Percentiles rank a stretch among this genome's conserved stretches.
Evolutionary conservation across 2,113 vertebrate species (phyloP).

Genomic region (Nannobrachium achirus): DNA sequence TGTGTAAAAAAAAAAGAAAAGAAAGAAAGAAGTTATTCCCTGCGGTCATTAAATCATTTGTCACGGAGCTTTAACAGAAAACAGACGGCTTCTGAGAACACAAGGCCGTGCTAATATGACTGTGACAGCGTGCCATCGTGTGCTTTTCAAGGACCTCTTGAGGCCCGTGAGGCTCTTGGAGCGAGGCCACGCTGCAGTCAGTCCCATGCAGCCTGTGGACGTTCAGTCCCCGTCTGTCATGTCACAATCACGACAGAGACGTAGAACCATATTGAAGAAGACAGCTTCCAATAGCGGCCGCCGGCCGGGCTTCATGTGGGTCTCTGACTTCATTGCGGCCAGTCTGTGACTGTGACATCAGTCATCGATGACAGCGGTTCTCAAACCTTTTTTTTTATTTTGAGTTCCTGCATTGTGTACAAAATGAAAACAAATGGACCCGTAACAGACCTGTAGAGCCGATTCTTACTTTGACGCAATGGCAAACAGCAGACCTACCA

Average conservation of each 20-base stretch:
- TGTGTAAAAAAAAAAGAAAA: constrained; percentile 12
- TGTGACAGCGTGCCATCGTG: not conserved
- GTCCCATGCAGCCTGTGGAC: not conserved
- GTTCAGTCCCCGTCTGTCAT: not conserved
- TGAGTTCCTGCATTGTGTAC: too few species aligned
- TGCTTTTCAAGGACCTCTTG: constrained; percentile 2
- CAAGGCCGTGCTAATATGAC: constrained; percentile 1
- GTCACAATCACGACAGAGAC: not conserved
- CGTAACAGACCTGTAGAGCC: too few species aligned
- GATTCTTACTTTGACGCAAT: too few species aligned
- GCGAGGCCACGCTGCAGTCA: constrained; percentile 1
- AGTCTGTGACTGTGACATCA: too few species aligned
- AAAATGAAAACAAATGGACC: too few species aligned
- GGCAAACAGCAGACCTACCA: too few species aligned
- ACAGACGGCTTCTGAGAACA: constrained; percentile 34
- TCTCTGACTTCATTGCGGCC: too few species aligned
- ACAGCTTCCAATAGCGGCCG: too few species aligned
- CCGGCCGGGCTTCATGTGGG: too few species aligned
- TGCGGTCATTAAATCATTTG: constrained; percentile 46
- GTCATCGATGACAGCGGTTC: too few species aligned
- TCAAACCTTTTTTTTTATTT: too few species aligned
- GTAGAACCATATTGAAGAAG: not conserved
- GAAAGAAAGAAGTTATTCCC: constrained; percentile 11
- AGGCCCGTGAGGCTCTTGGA: not conserved
- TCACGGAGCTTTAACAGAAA: constrained; percentile 52